A percentile compares a stretch with the other conserved stretches of the same genome.
Evolutionary conservation across 2,888 invertebrate species (phyloP).

Genomic region (Pseudoips prasinana): DNA sequence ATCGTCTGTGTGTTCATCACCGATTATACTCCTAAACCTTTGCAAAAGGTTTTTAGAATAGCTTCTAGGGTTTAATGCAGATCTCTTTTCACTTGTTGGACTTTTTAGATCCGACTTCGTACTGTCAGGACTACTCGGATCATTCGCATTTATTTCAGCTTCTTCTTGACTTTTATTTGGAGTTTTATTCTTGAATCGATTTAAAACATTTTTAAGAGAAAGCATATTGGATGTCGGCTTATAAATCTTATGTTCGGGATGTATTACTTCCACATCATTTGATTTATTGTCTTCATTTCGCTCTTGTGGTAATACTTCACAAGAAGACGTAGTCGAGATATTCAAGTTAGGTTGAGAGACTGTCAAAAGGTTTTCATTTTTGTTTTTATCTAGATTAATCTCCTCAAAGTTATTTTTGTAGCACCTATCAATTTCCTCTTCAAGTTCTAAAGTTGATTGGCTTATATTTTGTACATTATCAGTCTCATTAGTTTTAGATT

Average conservation of each 20-base stretch:
- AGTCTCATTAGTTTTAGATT: slow-evolving; percentile 54
- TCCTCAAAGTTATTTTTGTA: slow-evolving; percentile 75
- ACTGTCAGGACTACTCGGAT: slow-evolving; percentile 61
- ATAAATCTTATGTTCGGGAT: slow-evolving; percentile 91
- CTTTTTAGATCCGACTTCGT: slow-evolving; percentile 63
- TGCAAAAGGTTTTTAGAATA: slow-evolving; percentile 75
- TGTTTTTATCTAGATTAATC: slow-evolving; percentile 58
- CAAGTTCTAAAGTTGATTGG: slow-evolving; percentile 73
- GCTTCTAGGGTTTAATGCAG: slow-evolving; percentile 68
- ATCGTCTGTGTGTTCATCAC: slow-evolving; percentile 69
- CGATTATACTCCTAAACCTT: slow-evolving; percentile 75
- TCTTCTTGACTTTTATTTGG: slow-evolving; percentile 65
- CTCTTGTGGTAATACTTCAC: slow-evolving; percentile 74
- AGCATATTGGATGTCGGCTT: slow-evolving; percentile 82
- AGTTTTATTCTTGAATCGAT: slow-evolving; percentile 73
- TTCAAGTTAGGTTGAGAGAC: slow-evolving; percentile 73
- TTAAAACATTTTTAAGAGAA: slow-evolving; percentile 81
- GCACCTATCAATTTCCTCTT: slow-evolving; percentile 76
- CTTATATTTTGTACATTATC: slow-evolving; percentile 68
- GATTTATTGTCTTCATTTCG: slow-evolving; percentile 64
- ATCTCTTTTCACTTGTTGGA: slow-evolving; percentile 65
- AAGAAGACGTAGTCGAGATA: slow-evolving; percentile 78
- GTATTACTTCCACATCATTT: slow-evolving; percentile 77
- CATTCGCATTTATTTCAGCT: slow-evolving; percentile 65
- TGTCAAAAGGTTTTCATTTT: slow-evolving; percentile 56